Conservation (phyloP, 2,888 invertebrate species). For the Stenolophus ochropezus region DNA sequence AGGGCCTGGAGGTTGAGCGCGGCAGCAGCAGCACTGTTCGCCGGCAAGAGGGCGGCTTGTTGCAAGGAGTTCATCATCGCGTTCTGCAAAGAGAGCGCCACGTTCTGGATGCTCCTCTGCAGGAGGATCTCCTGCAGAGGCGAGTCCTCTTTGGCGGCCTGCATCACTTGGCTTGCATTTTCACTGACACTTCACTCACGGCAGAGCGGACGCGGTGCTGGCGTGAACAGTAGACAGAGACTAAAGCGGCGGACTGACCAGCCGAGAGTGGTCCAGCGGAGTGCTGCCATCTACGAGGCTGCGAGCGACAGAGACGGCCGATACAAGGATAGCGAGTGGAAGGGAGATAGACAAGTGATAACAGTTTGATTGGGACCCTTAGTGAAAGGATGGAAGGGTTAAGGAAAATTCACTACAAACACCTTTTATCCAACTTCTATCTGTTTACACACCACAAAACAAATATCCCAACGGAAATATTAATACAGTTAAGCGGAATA, state of each 20-base stretch:
- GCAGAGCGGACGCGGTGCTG: conserved; percentile 76
- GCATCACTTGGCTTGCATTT: neutral
- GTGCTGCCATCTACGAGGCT: conserved; percentile 57
- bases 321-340: neutral
- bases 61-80: conserved; percentile 90
- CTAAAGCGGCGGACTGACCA: conserved; percentile 66
- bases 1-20: conserved; percentile 90
- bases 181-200: neutral
- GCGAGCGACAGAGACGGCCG: neutral
- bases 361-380: conserved; percentile 24
- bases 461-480: neutral
- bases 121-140: conserved; percentile 81
- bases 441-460: neutral
- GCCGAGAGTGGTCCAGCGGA: conserved; percentile 56
- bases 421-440: neutral
- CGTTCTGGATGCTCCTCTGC: conserved; percentile 79
- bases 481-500: too few species aligned
- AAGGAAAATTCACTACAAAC: neutral
- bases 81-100: conserved; percentile 87
- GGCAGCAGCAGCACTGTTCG: conserved; percentile 88
- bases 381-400: conserved; percentile 22
- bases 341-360: conserved; percentile 27
- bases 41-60: conserved; percentile 87
- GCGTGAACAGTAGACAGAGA: conserved; percentile 75
- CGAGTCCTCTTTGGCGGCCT: conserved; percentile 61